These are phyloP conservation scores for Melanerpes formicivorus DNA, from an alignment of 2,113 vertebrate genomes.

Conservation along the genomic window DNA sequence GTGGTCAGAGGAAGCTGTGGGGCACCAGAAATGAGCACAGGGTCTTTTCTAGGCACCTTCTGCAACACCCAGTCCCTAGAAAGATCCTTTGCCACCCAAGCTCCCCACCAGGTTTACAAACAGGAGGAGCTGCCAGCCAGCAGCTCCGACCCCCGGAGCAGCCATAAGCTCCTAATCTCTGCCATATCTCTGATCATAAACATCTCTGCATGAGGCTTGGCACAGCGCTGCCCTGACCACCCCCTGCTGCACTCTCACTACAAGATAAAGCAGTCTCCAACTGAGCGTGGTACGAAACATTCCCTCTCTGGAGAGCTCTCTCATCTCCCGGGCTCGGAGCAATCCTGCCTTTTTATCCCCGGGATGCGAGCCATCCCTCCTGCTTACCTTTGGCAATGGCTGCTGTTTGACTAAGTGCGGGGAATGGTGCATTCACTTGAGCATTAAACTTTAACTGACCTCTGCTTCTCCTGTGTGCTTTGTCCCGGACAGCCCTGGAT, in stretches of 20 bases:
- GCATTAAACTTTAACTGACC: constrained; percentile 51
- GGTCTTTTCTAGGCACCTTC: neutral
- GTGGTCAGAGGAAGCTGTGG: neutral
- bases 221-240: fast-evolving
- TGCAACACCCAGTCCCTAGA: neutral
- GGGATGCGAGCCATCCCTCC: neutral
- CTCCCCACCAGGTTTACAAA: neutral
- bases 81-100: neutral
- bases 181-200: neutral
- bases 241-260: neutral
- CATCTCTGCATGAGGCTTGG: neutral
- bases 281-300: neutral
- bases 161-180: neutral
- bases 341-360: neutral
- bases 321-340: constrained; percentile 26
- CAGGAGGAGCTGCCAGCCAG: neutral
- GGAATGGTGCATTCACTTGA: neutral
- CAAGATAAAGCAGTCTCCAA: neutral
- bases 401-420: constrained; percentile 33
- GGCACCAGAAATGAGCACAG: neutral
- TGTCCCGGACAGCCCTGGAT: neutral
- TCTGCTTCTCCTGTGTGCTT: neutral
- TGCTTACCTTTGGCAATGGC: neutral
- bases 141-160: neutral
- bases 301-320: neutral